A percentile compares a stretch with the other conserved stretches of the same genome.
Evolutionary conservation across 2,797 vertebrate species (phyloP).

Genomic region (Alosa sapidissima): DNA sequence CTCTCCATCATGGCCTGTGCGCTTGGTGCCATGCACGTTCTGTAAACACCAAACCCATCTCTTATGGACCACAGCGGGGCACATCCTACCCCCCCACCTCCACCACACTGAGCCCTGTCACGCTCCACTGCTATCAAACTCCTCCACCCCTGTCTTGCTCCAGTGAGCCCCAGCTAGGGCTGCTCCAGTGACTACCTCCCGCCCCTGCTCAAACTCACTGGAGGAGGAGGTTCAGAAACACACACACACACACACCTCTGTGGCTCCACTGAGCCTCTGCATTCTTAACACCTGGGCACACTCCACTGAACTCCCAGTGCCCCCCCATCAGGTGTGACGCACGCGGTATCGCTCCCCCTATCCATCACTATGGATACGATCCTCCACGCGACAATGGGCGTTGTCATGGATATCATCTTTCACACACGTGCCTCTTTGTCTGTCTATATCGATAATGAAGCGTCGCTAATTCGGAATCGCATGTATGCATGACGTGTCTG

Average conservation of each 20-base stretch:
- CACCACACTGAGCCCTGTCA: no score
- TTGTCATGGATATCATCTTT: conserved; percentile 22
- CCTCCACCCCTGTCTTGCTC: neutral
- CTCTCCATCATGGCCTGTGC: neutral
- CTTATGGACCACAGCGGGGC: neutral
- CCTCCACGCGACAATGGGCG: neutral
- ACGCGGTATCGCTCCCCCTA: neutral
- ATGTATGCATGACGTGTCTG: neutral
- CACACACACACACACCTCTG: neutral
- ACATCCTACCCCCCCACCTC: neutral
- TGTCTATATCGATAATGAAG: neutral
- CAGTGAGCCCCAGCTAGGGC: neutral
- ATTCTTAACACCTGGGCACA: conserved; percentile 18
- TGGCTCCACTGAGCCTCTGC: neutral
- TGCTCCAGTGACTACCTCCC: no score
- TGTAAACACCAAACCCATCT: neutral
- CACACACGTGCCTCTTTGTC: neutral
- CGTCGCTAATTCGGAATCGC: neutral
- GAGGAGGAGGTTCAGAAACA: neutral
- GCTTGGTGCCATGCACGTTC: neutral
- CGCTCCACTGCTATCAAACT: no score
- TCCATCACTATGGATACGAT: conserved; percentile 14
- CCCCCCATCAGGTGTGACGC: conserved; percentile 18
- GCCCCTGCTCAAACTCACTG: neutral
- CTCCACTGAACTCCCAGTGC: conserved; percentile 23